Percentiles rank a stretch among this genome's conserved stretches.
phyloP scores from a whole-genome alignment of 2,888 invertebrate genomes.

The Macrophya annulata region DNA sequence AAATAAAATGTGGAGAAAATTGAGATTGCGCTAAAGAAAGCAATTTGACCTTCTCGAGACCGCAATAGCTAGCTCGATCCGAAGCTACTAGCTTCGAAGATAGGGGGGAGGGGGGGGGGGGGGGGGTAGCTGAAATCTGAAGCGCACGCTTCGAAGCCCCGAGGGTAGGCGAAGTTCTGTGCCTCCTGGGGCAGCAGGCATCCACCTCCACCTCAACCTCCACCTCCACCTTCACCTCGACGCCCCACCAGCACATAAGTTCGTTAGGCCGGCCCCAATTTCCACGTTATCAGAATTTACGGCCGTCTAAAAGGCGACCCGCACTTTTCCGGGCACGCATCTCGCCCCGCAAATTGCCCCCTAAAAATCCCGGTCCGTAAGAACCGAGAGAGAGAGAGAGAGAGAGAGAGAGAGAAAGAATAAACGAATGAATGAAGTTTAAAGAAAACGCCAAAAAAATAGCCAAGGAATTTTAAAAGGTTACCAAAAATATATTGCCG shows the following conservation, averaged over 20 bases:
- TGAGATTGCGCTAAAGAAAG: slow-evolving; percentile 30
- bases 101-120: not conserved
- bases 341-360: slow-evolving; percentile 58
- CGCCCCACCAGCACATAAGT: slow-evolving; percentile 70
- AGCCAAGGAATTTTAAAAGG: slow-evolving; percentile 51
- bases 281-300: slow-evolving; percentile 76
- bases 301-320: slow-evolving; percentile 72
- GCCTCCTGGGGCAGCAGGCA: slow-evolving; percentile 43
- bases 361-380: slow-evolving; percentile 48
- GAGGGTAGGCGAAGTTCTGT: slow-evolving; percentile 49
- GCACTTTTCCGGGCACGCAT: slow-evolving; percentile 57
- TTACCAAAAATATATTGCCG: slow-evolving; percentile 42
- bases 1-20: slow-evolving; percentile 15
- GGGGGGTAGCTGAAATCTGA: slow-evolving; percentile 42
- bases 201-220: not conserved
- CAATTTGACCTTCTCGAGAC: slow-evolving; percentile 47
- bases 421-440: not conserved
- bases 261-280: slow-evolving; percentile 76
- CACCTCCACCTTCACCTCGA: slow-evolving; percentile 5
- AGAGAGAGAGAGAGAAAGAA: slow-evolving; percentile 47
- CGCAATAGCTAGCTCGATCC: slow-evolving; percentile 37
- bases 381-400: slow-evolving; percentile 37
- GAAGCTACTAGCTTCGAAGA: not conserved
- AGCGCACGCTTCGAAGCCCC: slow-evolving; percentile 53
- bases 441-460: not conserved